Conservation (phyloP, 1,140 invertebrate genomes). For the Dolichoris vasculosae region DNA sequence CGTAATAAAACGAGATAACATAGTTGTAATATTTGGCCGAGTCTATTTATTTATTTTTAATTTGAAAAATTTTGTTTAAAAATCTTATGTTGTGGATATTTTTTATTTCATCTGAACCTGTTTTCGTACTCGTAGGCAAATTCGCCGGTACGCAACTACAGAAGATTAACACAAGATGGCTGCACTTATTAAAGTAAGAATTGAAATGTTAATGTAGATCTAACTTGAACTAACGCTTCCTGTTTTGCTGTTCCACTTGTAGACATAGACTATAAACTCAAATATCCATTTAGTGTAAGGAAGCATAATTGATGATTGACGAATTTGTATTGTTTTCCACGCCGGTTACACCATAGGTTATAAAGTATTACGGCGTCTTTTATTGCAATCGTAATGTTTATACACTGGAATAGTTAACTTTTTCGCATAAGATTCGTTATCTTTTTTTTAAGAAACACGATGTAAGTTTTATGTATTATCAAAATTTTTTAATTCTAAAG, state of each 20-base stretch:
- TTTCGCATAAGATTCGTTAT: not conserved
- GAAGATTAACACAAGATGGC: too few species aligned
- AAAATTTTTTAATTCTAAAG: not conserved
- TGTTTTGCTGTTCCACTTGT: not conserved
- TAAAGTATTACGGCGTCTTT: constrained; percentile 25
- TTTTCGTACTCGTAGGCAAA: too few species aligned
- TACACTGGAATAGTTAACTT: constrained; percentile 8
- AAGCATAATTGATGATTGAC: not conserved
- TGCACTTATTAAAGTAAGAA: too few species aligned
- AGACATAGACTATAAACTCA: not conserved
- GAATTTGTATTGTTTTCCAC: not conserved
- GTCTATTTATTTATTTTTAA: too few species aligned
- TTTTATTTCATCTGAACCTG: too few species aligned
- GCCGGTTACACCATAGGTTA: constrained; percentile 12
- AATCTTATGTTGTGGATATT: too few species aligned
- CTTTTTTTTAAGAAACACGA: not conserved
- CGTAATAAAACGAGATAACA: too few species aligned
- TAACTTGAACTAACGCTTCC: too few species aligned
- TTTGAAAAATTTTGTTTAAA: too few species aligned
- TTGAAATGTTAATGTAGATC: too few species aligned
- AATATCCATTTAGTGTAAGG: not conserved
- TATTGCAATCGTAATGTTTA: constrained; percentile 28
- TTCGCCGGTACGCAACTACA: too few species aligned
- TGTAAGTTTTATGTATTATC: constrained; percentile 8
- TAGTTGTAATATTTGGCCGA: too few species aligned